Percentiles rank a stretch among this genome's conserved stretches.
Evolutionary conservation across 2,797 vertebrate genomes (phyloP).

Genomic region (Nyctibius grandis): DNA sequence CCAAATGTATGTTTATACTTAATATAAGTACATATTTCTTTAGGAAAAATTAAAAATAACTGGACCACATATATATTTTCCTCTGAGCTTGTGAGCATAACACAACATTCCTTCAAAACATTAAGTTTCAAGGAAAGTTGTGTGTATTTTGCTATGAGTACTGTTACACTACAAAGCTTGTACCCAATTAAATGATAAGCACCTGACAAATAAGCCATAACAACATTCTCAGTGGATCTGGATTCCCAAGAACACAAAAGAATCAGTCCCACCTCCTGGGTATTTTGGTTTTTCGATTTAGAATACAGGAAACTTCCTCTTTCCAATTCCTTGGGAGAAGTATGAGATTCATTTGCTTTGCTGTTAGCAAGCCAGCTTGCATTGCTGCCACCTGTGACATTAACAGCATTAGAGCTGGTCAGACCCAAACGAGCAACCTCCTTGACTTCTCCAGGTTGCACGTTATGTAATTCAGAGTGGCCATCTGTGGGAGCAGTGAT

Average conservation of each 20-base stretch:
- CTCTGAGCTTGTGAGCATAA: background rate
- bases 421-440: background rate
- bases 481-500: slow-evolving; percentile 26
- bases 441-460: slow-evolving; percentile 53
- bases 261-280: slow-evolving; percentile 69
- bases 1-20: background rate
- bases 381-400: slow-evolving; percentile 40
- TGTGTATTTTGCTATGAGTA: accelerated
- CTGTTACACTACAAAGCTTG: background rate
- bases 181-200: background rate
- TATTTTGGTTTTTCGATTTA: slow-evolving; percentile 60
- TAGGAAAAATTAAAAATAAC: background rate
- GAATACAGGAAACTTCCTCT: slow-evolving; percentile 66
- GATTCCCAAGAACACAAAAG: background rate
- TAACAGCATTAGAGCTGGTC: background rate
- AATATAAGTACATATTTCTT: background rate
- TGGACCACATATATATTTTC: background rate
- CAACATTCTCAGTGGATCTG: background rate
- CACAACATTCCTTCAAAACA: background rate
- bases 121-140: background rate
- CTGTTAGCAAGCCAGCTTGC: background rate
- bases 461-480: slow-evolving; percentile 37
- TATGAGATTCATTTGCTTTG: slow-evolving; percentile 58
- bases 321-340: slow-evolving; percentile 25
- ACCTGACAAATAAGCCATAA: background rate